phyloP scores from a whole-genome alignment of 2,888 invertebrate species.

The Teleogryllus oceanicus region DNA sequence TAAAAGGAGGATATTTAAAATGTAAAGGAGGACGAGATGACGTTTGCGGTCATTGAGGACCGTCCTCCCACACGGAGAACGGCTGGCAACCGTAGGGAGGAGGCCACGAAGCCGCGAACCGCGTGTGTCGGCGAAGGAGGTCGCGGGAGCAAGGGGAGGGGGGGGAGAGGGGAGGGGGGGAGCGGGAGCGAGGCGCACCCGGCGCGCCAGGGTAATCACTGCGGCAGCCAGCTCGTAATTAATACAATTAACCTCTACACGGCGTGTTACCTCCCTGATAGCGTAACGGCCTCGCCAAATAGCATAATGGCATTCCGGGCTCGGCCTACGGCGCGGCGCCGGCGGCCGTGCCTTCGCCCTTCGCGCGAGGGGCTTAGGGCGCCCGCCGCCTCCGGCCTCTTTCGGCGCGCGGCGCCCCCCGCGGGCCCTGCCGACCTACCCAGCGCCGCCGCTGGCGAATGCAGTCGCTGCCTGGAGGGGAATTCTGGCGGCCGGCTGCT shows the following conservation, averaged over 20 bases:
- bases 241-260: constrained; percentile 9
- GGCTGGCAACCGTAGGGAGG: too few relatives aligned
- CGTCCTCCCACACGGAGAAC: too few relatives aligned
- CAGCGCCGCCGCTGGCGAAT: too few relatives aligned
- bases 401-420: neutral
- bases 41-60: too few relatives aligned
- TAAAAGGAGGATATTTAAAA: too few relatives aligned
- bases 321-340: neutral
- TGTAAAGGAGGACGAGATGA: too few relatives aligned
- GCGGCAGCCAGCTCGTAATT: constrained; percentile 8
- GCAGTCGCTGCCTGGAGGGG: too few relatives aligned
- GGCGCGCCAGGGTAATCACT: constrained; percentile 6
- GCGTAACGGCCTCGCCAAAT: neutral
- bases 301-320: constrained; percentile 3
- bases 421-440: neutral
- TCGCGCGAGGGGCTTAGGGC: neutral
- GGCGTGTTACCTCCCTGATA: constrained; percentile 18
- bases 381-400: neutral
- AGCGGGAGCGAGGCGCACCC: neutral
- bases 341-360: neutral
- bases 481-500: too few relatives aligned
- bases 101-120: too few relatives aligned
- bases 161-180: neutral
- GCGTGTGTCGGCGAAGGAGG: too few relatives aligned
- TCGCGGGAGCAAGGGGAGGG: too few relatives aligned